Evolutionary conservation across 1,140 invertebrate species (phyloP).

Genomic region (Chrysopa pallens): DNA sequence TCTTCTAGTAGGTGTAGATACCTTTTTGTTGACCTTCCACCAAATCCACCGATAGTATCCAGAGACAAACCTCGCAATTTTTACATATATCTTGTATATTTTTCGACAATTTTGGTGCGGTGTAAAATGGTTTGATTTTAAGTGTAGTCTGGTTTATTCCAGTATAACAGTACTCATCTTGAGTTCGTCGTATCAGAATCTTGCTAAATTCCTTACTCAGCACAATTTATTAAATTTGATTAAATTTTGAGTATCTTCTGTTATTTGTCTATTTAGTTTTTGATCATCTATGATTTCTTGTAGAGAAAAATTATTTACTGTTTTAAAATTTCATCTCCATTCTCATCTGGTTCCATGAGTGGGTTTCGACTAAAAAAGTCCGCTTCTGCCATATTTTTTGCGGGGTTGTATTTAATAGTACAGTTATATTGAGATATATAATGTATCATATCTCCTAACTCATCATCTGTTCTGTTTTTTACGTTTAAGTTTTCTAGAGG

Average conservation of each 20-base stretch:
- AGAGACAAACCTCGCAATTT: conserved; percentile 17
- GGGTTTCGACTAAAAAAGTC: conserved; percentile 20
- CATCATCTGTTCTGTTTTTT: no score
- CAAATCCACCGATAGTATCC: no score
- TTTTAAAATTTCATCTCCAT: conserved; percentile 15
- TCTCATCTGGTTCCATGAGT: conserved; percentile 15
- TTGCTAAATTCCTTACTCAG: no score
- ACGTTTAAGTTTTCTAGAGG: conserved; percentile 21
- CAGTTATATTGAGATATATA: conserved; percentile 21
- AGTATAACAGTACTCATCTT: no score
- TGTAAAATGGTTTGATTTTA: conserved; percentile 10
- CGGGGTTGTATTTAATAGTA: conserved; percentile 17
- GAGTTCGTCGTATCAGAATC: no score
- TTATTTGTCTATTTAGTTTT: conserved; percentile 10
- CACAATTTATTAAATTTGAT: conserved; percentile 6
- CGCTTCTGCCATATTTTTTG: conserved; percentile 18
- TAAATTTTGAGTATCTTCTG: conserved; percentile 11
- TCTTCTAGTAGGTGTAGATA: conserved; percentile 13
- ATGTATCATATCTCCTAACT: conserved; percentile 17
- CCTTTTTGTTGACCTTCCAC: no score
- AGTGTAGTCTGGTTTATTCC: no score
- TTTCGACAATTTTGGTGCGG: conserved; percentile 10
- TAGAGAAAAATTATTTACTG: conserved; percentile 15
- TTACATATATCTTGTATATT: conserved; percentile 11
- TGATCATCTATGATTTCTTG: conserved; percentile 15